Evolutionary conservation across 2,888 invertebrate genomes (phyloP), one percentile per base, ranked within the genome.

Genomic region (Dinocampus coccinellae): DNA sequence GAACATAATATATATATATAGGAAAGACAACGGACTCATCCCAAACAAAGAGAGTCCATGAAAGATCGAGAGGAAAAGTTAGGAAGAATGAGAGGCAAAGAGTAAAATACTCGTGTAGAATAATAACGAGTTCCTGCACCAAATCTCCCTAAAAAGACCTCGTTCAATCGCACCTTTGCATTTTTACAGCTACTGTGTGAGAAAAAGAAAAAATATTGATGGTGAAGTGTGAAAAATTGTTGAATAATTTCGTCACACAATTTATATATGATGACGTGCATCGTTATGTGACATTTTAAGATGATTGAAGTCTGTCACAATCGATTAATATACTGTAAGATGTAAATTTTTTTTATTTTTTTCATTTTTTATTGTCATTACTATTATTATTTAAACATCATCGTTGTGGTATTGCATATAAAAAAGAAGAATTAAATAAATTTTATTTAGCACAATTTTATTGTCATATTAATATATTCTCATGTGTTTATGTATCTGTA

Each of bases 151-250:
- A 76, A 79, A 82, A 77, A 80, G 80, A 81, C 81, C 80, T 82
- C 82, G 80, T 84, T 82, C 82, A 84, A 82, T 82, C 81, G 80
- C 83, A 79, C 81, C 85, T 86, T 87, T 87, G 86, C 86, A 87
- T 87, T 86, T 86, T 85, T 86, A 86, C 83, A 82, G 82, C 80
- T 76, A 82, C 78, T 80, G 36, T 77, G 72, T n/a, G n/a, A n/a
- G n/a, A n/a, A n/a, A n/a, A 29, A 70, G 39, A 62, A 72, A 73
- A 69, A 67, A 63, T n/a, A 55, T 74, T 69, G 69, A 36, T 72
- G 63, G 34, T 52, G 47, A 71, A 72, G 72, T 70, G 72, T 70
- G 69, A 73, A 69, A 70, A 73, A 75, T 69, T 70, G 70, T 75
- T 72, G 68, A 73, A 74, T 62, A 77, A 77, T 73, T 71, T 65